A percentile compares a stretch with the other conserved stretches of the same genome.
phyloP scores from a whole-genome alignment of 2,888 invertebrate genomes.

The Drosophila helvetica region DNA sequence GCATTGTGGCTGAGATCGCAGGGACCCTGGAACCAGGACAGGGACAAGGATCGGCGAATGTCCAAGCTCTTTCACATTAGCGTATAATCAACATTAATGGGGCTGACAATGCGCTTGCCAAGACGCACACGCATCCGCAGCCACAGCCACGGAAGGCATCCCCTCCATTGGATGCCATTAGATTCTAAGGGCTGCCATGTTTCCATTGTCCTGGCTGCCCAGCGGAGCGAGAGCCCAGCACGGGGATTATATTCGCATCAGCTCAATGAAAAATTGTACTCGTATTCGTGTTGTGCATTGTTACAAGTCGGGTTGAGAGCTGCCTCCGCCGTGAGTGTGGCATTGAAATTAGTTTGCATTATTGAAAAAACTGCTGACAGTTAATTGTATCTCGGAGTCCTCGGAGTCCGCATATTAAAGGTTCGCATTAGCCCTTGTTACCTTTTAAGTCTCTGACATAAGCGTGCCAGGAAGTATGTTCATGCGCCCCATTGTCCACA shows the following conservation, averaged over 20 bases:
- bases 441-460: constrained; percentile 14
- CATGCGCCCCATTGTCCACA: constrained; percentile 49
- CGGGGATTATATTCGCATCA: constrained; percentile 73
- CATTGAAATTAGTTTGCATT: constrained; percentile 53
- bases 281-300: constrained; percentile 39
- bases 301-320: constrained; percentile 2
- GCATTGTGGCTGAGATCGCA: constrained; percentile 61
- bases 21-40: background rate
- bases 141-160: constrained; percentile 29
- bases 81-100: constrained; percentile 79
- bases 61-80: constrained; percentile 54
- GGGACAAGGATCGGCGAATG: constrained; percentile 10
- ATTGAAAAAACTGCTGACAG: constrained; percentile 36
- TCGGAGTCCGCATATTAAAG: background rate
- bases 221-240: constrained; percentile 46
- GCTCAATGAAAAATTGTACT: constrained; percentile 72
- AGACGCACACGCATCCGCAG: constrained; percentile 23
- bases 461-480: constrained; percentile 35
- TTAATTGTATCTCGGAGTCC: constrained; percentile 29
- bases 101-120: constrained; percentile 71
- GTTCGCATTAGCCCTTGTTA: constrained; percentile 19
- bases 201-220: constrained; percentile 63
- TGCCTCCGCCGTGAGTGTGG: constrained; percentile 11
- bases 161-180: constrained; percentile 13
- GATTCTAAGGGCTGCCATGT: constrained; percentile 28